Evolutionary conservation across 1,140 invertebrate genomes (phyloP).

Genomic region (Delia radicum): DNA sequence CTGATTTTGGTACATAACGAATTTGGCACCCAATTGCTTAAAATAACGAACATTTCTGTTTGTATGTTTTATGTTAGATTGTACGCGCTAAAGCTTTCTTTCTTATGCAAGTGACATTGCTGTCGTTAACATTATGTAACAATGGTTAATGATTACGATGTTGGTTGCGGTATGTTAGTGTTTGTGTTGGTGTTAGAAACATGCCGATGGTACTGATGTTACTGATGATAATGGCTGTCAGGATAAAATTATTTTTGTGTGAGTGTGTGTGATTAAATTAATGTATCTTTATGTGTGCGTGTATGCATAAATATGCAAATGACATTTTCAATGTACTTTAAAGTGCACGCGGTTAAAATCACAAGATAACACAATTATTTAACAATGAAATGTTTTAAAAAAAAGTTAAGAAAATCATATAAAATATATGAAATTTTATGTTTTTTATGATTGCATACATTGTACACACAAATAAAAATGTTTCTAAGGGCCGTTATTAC

Average conservation of each 20-base stretch:
- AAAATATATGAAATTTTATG: too few species aligned
- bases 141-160: constrained; percentile 10
- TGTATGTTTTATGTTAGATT: too few species aligned
- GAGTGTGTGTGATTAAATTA: not conserved
- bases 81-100: not conserved
- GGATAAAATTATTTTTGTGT: not conserved
- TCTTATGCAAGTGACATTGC: not conserved
- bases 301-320: not conserved
- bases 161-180: not conserved
- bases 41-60: too few species aligned
- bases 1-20: too few species aligned
- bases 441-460: too few species aligned
- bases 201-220: not conserved
- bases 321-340: not conserved
- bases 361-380: not conserved
- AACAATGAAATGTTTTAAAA: not conserved
- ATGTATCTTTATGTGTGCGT: not conserved
- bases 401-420: too few species aligned
- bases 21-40: too few species aligned
- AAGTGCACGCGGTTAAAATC: not conserved
- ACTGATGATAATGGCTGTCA: not conserved
- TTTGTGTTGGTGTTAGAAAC: not conserved
- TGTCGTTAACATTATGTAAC: constrained; percentile 13
- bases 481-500: too few species aligned
- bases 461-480: too few species aligned